These are phyloP conservation scores for Stegodyphus dumicola DNA, from an alignment of 1,140 invertebrate species.

Conservation along the genomic window DNA sequence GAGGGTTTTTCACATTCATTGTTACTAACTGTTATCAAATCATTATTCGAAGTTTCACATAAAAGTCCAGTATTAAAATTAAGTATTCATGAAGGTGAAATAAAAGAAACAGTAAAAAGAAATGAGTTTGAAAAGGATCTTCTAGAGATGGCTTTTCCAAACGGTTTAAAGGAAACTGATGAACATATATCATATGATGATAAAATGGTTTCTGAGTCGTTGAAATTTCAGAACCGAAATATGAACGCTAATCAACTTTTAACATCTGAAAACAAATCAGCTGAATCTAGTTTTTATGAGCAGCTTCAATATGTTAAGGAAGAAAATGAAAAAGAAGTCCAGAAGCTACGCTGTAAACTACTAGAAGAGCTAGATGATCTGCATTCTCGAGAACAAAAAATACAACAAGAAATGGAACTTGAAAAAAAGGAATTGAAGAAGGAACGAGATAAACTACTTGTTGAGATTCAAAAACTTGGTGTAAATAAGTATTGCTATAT, in stretches of 20 bases:
- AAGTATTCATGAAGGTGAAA: background rate
- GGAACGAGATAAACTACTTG: slow-evolving; percentile 14
- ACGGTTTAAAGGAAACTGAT: background rate
- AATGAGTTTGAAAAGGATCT: background rate
- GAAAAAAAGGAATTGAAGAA: background rate
- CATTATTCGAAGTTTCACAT: slow-evolving; percentile 5
- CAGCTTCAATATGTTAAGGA: slow-evolving; percentile 13
- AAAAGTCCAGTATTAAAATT: background rate
- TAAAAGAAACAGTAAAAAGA: background rate
- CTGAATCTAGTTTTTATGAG: slow-evolving; percentile 23
- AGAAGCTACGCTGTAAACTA: slow-evolving; percentile 22
- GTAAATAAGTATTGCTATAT: slow-evolving; percentile 9
- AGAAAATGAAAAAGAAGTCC: slow-evolving; percentile 32
- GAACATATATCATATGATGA: background rate
- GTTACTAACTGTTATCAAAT: slow-evolving; percentile 36
- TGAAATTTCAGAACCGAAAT: background rate
- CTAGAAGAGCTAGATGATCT: slow-evolving; percentile 36
- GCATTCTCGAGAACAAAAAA: slow-evolving; percentile 15
- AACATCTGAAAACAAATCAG: background rate
- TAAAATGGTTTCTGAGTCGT: background rate
- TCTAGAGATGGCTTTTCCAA: background rate
- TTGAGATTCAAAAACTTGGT: slow-evolving; percentile 15
- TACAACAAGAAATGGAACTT: slow-evolving; percentile 18
- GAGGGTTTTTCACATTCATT: slow-evolving; percentile 17
- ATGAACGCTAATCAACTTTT: background rate